Base-by-base conservation (phyloP, 2,113 vertebrate genomes). In the Oreochromis spilurus region DNA sequence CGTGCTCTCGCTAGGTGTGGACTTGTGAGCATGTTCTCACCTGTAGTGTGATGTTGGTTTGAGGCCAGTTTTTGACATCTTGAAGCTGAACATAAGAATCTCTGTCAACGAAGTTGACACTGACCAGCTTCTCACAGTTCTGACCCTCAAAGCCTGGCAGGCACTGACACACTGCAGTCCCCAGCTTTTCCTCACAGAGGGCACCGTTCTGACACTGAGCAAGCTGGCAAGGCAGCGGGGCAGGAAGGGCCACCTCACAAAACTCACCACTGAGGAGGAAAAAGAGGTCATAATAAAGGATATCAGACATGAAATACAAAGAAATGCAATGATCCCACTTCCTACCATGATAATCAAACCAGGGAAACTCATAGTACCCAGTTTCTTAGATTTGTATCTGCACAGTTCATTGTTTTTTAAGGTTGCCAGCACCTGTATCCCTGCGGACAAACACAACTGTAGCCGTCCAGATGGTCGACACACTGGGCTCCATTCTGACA, bases 11-110 rank as follows among this genome's bases (percentile, higher is more conserved):
- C 12, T 1, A 4, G 3, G 10, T 40, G 65, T 17, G 16, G 7
- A 10, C 7, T 21, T 14, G 50, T 26, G 13, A 7, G 16, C 4
- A 14, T 9, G 62, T 86, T 24, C 82, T 87, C 91, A 98, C 98
- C 98, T 99, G 98, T 92, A 99, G 96, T 0, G 97, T 98, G 96
- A 99, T 99, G 94, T 99, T 99, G 83, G 98, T 97, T 50, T 97
- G 97, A 0, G 97, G 98, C 97, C 98, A 98, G 96, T 98, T 97
- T 94, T 98, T 98, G 84, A 99, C 94, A 91, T 99, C 98, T 0
- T 97, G 98, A 81, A 99, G 98, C 91, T 99, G 97, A 87, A 99
- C 93, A 85, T 99, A 99, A 0, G 98, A 98, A 88, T 99, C 98
- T 6, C 97, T 93, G 90, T 99, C 97, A 86, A 99, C 97, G 0